Base-by-base conservation (phyloP, 2,888 invertebrate genomes). In the Periphyllus acericola region DNA sequence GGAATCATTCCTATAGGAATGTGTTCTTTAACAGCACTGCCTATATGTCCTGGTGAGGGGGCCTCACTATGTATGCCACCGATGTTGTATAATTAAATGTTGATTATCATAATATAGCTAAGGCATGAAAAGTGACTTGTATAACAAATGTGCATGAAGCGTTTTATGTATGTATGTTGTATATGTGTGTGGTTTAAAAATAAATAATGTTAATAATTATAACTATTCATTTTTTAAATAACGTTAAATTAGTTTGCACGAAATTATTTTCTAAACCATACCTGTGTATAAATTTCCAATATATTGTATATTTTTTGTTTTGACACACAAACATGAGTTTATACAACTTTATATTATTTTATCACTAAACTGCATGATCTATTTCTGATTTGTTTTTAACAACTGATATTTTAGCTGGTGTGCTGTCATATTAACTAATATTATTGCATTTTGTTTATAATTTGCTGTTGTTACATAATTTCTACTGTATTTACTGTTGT, bases 301-400 rank as follows among this genome's bases (percentile, higher is more conserved):
- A n/a, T 78, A 68, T 68, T 85, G 34, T 85, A n/a, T 68, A 34
- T 32, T 36, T 87, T 79, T 81, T 83, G 25, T 85, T 89, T 85
- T 89, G 89, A 89, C 89, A 89, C 89, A 89, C 89, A 89, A 89
- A 89, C 89, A 89, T 89, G 80, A 80, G 80, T 81, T 87, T 80
- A 74, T 87, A 66, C 46, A 81, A 87, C 32, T 66, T 85, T 78
- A 8, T 84, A 68, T 76, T 32, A 87, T 40, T 74, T 36, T 71
- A 55, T 72, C 34, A 85, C 78, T 85, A 85, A 86, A 86, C 79
- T 52, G 86, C 86, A 86, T 86, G 86, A 72, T 55, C 11, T 36
- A 72, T 80, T 72, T 60, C 3, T 29, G 1, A 46, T 78, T 78
- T 66, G 19, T 78, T 68, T 68, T 85, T 85, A 76, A 76, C 68